These are phyloP conservation scores for Panagrolaimus sp. DNA, from an alignment of 1,140 invertebrate species.

Conservation along the genomic window DNA sequence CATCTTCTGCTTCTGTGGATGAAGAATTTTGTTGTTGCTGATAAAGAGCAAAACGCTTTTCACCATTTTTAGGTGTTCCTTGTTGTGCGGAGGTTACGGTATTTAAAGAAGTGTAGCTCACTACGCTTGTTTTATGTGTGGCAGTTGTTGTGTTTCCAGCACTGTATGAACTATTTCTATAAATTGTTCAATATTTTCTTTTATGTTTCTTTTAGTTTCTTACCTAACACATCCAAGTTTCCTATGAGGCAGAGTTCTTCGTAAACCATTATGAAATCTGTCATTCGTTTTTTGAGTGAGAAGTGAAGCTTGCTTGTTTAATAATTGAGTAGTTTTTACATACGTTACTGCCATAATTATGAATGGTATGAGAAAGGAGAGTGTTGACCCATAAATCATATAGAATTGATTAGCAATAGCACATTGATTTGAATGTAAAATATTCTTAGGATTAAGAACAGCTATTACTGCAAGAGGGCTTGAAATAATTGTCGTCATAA, in stretches of 20 bases:
- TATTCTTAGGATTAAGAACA: slow-evolving; percentile 64
- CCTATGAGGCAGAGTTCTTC: slow-evolving; percentile 47
- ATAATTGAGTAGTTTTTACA: slow-evolving; percentile 76
- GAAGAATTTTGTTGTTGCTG: slow-evolving; percentile 3
- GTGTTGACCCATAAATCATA: slow-evolving; percentile 71
- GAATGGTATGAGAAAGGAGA: slow-evolving; percentile 91
- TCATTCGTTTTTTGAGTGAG: slow-evolving; percentile 37
- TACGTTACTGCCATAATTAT: slow-evolving; percentile 89
- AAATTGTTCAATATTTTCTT: neutral
- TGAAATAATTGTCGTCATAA: slow-evolving; percentile 77
- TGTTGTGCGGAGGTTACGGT: neutral
- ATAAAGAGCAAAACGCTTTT: neutral
- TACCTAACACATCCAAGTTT: slow-evolving; percentile 44
- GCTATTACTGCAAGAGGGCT: slow-evolving; percentile 80
- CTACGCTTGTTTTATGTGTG: slow-evolving; percentile 17
- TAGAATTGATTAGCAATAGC: slow-evolving; percentile 80
- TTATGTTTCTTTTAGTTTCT: neutral
- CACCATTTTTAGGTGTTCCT: slow-evolving; percentile 20
- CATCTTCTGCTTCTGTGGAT: slow-evolving; percentile 22
- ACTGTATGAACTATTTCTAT: slow-evolving; percentile 11
- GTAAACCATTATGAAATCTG: slow-evolving; percentile 40
- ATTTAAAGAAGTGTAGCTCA: slow-evolving; percentile 23
- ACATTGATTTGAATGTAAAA: slow-evolving; percentile 66
- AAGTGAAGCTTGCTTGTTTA: slow-evolving; percentile 65
- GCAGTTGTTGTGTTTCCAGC: neutral